Percentiles rank a stretch among this genome's conserved stretches.
These are phyloP conservation scores for Bucorvus abyssinicus DNA, from an alignment of 2,797 vertebrate genomes.

Conservation along the genomic window DNA sequence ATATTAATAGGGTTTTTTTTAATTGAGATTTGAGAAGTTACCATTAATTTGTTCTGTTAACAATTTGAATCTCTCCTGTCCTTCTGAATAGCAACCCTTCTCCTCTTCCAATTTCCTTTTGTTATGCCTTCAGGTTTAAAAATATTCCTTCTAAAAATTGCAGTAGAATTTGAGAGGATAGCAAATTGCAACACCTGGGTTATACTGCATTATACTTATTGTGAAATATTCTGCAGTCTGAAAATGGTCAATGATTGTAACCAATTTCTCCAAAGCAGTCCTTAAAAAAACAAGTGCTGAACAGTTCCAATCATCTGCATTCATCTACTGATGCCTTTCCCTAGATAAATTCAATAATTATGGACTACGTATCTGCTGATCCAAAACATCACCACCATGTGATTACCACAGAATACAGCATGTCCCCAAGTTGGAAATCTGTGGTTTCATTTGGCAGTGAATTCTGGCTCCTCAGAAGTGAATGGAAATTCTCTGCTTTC, in stretches of 20 bases:
- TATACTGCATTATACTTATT: background rate
- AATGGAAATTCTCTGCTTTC: background rate
- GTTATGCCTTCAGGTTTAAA: background rate
- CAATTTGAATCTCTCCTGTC: background rate
- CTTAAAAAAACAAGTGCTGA: background rate
- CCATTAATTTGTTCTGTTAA: background rate
- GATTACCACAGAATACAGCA: background rate
- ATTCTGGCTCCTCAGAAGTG: background rate
- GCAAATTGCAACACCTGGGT: background rate
- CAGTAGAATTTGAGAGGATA: background rate
- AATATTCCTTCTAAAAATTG: background rate
- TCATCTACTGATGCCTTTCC: background rate
- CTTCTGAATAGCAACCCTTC: background rate
- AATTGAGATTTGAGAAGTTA: background rate
- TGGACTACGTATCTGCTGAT: background rate
- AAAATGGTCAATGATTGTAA: background rate
- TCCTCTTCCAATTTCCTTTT: background rate
- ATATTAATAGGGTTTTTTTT: background rate
- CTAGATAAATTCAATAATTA: background rate
- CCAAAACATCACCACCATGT: background rate
- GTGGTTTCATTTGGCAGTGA: background rate
- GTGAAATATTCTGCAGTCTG: background rate
- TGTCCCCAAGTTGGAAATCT: background rate
- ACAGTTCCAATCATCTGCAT: background rate
- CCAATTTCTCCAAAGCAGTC: background rate